Evolutionary conservation across 92 coral and sea anemone species (phyloP).

Genomic region (Desmophyllum pertusum): DNA sequence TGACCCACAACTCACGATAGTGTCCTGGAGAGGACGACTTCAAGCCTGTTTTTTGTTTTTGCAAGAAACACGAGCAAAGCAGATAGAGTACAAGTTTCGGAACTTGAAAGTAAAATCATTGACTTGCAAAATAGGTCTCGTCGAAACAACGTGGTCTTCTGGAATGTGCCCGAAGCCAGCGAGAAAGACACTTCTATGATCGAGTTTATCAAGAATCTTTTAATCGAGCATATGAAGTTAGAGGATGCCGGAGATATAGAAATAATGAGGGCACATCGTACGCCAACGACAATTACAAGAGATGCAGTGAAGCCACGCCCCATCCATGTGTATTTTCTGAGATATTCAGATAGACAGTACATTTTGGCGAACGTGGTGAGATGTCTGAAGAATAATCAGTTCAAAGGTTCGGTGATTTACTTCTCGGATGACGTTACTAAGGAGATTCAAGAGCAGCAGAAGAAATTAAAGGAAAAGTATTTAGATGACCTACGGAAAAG

Average conservation of each 20-base stretch:
- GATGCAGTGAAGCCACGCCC: conserved; percentile 19
- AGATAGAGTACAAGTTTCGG: neutral
- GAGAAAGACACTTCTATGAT: conserved; percentile 5
- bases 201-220: conserved; percentile 10
- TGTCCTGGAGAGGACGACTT: too few species aligned
- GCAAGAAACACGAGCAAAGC: too few species aligned
- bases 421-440: conserved; percentile 31
- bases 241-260: neutral
- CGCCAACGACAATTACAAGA: conserved; percentile 7
- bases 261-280: conserved; percentile 25
- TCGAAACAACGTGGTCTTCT: neutral
- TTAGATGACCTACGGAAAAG: conserved; percentile 3
- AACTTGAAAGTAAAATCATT: neutral
- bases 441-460: neutral
- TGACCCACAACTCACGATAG: too few species aligned
- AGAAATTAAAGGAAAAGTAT: neutral
- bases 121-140: neutral
- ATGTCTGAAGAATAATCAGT: conserved; percentile 10
- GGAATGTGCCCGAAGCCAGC: conserved; percentile 7
- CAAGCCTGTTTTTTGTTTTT: too few species aligned
- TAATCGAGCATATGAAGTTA: conserved; percentile 14
- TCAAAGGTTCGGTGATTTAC: conserved; percentile 1
- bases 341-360: conserved; percentile 18
- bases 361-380: conserved; percentile 22
- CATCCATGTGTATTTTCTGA: neutral